Base-by-base conservation (phyloP, 2,888 invertebrate species). In the Scaptomyza caliginosa region DNA sequence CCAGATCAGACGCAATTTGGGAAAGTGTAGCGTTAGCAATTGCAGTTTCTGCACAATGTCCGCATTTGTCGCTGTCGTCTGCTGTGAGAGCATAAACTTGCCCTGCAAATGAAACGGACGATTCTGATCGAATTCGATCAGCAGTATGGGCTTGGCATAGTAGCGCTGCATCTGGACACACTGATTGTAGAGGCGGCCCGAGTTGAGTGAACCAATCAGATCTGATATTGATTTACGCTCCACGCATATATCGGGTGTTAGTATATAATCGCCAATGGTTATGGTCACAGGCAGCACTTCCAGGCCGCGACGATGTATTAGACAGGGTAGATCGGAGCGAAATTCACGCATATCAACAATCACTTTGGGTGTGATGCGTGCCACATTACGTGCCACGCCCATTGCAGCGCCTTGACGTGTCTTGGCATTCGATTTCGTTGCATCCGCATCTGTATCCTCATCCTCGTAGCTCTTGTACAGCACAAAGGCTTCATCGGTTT, bases 301-400 rank as follows among this genome's bases (percentile, higher is more conserved):
- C 62, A 99, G 96, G 6, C 98, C 98, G 54, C 97, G 94, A 88
- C 96, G 95, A 90, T 99, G 98, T 59, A 99, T 94, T 45, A 99
- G 92, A 2, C 98, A 95, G 0, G 99, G 99, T 48, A 99, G 92
- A 91, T 99, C 99, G 55, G 98, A 98, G 34, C 99, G 94, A 90
- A 99, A 99, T 92, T 99, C 99, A 77, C 99, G 93, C 96, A 99
- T 97, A 91, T 99, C 99, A 11, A 99, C 98, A 74, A 99, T 94
- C 23, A 96, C 92, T 79, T 93, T 92, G 2, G 93, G 93, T 43
- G 79, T 77, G 2, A 71, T 48, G 1, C 48, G 49, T 0, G 36
- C 26, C 0, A 2, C 28, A n/a, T 13, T 38, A 7, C 65, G 8
- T 3, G 77, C 76, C 17, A 32, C 81, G 19, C 90, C 89, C 0